These are phyloP conservation scores for Troides aeacus DNA, from an alignment of 2,888 invertebrate genomes.

Conservation along the genomic window DNA sequence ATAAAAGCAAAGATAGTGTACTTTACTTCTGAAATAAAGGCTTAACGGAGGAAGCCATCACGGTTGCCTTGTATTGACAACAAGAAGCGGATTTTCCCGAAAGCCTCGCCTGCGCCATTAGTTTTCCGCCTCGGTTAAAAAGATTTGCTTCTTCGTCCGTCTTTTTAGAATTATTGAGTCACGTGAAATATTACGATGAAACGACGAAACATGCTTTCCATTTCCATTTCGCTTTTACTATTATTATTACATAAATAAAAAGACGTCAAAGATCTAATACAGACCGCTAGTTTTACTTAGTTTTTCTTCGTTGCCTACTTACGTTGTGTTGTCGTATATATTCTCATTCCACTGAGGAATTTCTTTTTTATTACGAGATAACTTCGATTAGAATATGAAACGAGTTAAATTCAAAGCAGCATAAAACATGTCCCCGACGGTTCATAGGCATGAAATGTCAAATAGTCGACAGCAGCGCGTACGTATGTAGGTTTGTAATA, in stretches of 20 bases:
- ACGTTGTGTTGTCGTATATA: no score
- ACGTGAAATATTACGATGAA: constrained; percentile 63
- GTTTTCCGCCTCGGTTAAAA: constrained; percentile 79
- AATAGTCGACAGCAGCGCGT: constrained; percentile 59
- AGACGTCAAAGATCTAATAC: neutral
- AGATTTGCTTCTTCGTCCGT: constrained; percentile 73
- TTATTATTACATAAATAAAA: constrained; percentile 21
- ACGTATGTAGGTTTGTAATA: constrained; percentile 78
- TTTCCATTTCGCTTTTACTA: constrained; percentile 35
- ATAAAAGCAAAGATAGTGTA: constrained; percentile 75
- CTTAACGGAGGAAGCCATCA: constrained; percentile 76
- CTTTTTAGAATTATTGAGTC: constrained; percentile 73
- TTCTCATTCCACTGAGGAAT: no score
- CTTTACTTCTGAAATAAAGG: constrained; percentile 73
- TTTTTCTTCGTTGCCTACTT: no score
- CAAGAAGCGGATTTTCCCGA: constrained; percentile 77
- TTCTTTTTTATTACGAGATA: neutral
- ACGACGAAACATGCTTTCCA: constrained; percentile 46
- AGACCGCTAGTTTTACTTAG: neutral
- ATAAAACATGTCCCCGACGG: constrained; percentile 60
- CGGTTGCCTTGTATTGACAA: constrained; percentile 78
- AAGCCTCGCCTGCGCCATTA: constrained; percentile 79
- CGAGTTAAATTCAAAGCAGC: neutral
- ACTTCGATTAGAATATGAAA: neutral
- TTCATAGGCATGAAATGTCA: constrained; percentile 78